Percentiles rank a stretch among this genome's conserved stretches.
These are phyloP conservation scores for Atrina japonica DNA, from an alignment of 2,888 invertebrate species.

Conservation along the genomic window DNA sequence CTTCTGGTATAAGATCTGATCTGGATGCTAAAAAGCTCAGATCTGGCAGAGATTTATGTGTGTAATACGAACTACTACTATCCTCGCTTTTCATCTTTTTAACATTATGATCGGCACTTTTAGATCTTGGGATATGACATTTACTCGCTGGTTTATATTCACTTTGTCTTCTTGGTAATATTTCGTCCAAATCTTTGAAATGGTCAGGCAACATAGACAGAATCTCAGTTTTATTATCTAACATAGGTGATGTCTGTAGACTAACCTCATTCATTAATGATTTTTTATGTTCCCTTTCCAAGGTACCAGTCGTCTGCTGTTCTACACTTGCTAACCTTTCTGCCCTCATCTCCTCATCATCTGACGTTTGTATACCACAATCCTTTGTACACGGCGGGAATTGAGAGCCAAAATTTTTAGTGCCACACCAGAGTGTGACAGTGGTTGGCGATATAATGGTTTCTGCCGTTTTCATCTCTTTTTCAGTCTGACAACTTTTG, in stretches of 20 bases:
- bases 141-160: constrained; percentile 32
- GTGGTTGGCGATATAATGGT: constrained; percentile 70
- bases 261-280: constrained; percentile 14
- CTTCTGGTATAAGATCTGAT: constrained; percentile 9
- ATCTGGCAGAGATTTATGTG: constrained; percentile 71
- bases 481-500: constrained; percentile 56
- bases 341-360: constrained; percentile 2
- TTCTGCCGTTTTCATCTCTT: constrained; percentile 49
- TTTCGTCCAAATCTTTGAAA: constrained; percentile 42
- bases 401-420: constrained; percentile 73
- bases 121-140: constrained; percentile 53
- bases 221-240: constrained; percentile 49
- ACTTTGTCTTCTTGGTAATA: constrained; percentile 40
- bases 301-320: constrained; percentile 18
- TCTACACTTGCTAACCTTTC: constrained; percentile 38
- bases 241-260: constrained; percentile 40
- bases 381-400: constrained; percentile 74
- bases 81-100: constrained; percentile 1
- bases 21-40: constrained; percentile 63
- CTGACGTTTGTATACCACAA: constrained; percentile 70
- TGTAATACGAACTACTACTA: constrained; percentile 41
- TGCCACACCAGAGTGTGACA: constrained; percentile 73
- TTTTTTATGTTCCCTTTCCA: constrained; percentile 8
- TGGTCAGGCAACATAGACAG: constrained; percentile 58
- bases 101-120: constrained; percentile 54